Base-by-base conservation (phyloP, 2,113 vertebrate species). In the Sakesphorus luctuosus region DNA sequence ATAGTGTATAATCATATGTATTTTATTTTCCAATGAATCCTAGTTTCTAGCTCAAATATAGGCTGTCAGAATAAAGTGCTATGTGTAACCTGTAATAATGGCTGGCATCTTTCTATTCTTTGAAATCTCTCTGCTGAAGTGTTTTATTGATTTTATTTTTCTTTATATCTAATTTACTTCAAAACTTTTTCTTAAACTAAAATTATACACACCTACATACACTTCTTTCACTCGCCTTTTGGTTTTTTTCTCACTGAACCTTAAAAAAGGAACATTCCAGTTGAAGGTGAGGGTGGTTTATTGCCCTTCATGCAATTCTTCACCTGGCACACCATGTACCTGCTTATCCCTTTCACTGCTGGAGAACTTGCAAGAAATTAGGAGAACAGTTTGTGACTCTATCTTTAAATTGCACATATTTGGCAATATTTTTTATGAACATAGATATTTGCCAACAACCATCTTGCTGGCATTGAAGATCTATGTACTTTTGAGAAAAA, bases 281-380 rank as follows among this genome's bases (percentile, higher is more conserved):
- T 25, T 71, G 26, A 63, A 56, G 10, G 4, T 67, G 6, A 58
- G 9, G 4, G 13, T 43, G 33, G 6, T 23, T 52, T 35, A 16
- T 52, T 84, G 7, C 7, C 10, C 1, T 40, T 33, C 35, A 56
- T 23, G 13, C 50, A 33, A 7, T 7, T 10, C 1, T 40, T 29
- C 35, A 56, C 23, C 13, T 55, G 35, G 2, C 1, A 1, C 47
- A 59, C 21, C 6, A 3, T 24, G 23, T 8, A 13, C 8, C 5
- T 1, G 0, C 29, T 65, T 23, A 11, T 23, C 4, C 8, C 35
- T 62, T 62, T 62, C 23, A 9, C 16, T 26, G 14, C 2, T 53
- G 29, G 29, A 53, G 3, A 3, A 47, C 1, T 46, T 58, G 1
- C 3, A 4, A 38, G 33, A 68, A 20, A 14, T 44, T 49, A 55